These are phyloP conservation scores for Neocrepidodera transversa DNA, from an alignment of 2,888 invertebrate genomes.

Conservation along the genomic window DNA sequence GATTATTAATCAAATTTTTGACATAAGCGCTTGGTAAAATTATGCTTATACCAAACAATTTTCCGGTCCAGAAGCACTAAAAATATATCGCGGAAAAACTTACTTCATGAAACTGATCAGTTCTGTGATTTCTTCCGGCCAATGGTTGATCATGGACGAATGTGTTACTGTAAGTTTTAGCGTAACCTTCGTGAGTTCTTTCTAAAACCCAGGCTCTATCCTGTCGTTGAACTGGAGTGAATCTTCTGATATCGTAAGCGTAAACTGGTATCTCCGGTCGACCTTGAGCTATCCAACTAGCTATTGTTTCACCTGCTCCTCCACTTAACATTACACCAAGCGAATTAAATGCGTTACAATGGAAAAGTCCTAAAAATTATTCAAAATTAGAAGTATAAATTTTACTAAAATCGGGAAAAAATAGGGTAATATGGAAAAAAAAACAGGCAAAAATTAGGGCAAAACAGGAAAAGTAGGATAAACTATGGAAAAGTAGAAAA, in stretches of 20 bases:
- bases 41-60: too few relatives aligned
- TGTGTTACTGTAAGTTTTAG: constrained; percentile 81
- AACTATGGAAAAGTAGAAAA: too few relatives aligned
- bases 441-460: too few relatives aligned
- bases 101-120: constrained; percentile 73
- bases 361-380: constrained; percentile 71
- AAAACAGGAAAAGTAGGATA: too few relatives aligned
- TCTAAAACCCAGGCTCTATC: constrained; percentile 80
- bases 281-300: constrained; percentile 84
- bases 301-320: constrained; percentile 85
- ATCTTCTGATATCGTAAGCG: constrained; percentile 84
- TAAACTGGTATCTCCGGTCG: constrained; percentile 87
- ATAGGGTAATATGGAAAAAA: too few relatives aligned
- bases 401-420: too few relatives aligned
- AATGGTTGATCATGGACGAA: constrained; percentile 85
- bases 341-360: constrained; percentile 89
- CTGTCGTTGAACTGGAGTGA: constrained; percentile 74
- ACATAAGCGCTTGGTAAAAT: too few relatives aligned
- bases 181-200: constrained; percentile 89
- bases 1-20: too few relatives aligned
- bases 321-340: constrained; percentile 92
- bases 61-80: too few relatives aligned
- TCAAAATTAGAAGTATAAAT: too few relatives aligned
- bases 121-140: constrained; percentile 76
- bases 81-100: too few relatives aligned